Conservation (phyloP, 1,140 invertebrate genomes). For the Hylaeus anthracinus region DNA sequence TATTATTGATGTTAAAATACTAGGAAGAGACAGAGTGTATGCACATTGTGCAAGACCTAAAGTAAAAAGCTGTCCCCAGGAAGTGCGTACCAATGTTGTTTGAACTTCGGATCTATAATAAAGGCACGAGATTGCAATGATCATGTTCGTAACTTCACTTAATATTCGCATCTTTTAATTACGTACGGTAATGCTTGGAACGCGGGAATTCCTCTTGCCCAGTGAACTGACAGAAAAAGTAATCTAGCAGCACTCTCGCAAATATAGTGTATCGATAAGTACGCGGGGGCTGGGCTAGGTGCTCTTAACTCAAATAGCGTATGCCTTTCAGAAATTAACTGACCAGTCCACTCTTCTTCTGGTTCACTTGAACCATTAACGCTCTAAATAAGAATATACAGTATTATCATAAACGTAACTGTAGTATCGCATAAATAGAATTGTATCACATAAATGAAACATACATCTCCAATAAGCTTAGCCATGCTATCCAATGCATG, state of each 20-base stretch:
- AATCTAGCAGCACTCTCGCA: constrained; percentile 95
- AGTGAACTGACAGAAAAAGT: constrained; percentile 93
- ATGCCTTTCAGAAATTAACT: constrained; percentile 86
- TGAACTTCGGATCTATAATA: constrained; percentile 89
- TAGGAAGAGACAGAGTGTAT: constrained; percentile 88
- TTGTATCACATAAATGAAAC: constrained; percentile 44
- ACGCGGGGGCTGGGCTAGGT: constrained; percentile 90
- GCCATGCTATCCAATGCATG: constrained; percentile 90
- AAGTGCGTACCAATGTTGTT: constrained; percentile 90
- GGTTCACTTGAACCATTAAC: constrained; percentile 79
- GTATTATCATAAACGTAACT: neutral
- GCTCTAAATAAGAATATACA: constrained; percentile 70
- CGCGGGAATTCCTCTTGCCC: constrained; percentile 91
- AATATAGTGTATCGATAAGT: constrained; percentile 93
- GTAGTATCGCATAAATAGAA: constrained; percentile 6
- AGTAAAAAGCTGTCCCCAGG: constrained; percentile 96
- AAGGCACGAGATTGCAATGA: constrained; percentile 2
- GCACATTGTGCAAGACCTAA: constrained; percentile 95
- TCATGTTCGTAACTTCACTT: neutral
- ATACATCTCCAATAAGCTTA: constrained; percentile 82
- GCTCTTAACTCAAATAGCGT: constrained; percentile 90
- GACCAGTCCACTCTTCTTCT: constrained; percentile 83
- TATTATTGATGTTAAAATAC: constrained; percentile 91
- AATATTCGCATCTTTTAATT: neutral
- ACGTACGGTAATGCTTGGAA: constrained; percentile 90